Conservation (phyloP, 2,888 invertebrate genomes). For the Melieria omissa region DNA sequence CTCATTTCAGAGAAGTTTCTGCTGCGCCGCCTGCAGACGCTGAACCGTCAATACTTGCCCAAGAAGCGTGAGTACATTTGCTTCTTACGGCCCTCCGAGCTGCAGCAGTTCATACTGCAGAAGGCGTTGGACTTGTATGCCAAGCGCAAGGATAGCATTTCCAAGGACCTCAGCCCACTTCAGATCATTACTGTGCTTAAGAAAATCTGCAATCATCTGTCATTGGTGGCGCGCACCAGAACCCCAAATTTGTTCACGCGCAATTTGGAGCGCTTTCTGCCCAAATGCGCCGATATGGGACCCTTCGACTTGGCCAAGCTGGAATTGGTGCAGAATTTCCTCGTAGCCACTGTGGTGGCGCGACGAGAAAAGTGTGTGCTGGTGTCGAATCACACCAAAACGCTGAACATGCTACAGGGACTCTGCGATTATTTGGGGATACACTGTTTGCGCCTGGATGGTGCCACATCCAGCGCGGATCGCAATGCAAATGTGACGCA, state of each 20-base stretch:
- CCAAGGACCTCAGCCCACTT: slow-evolving; percentile 40
- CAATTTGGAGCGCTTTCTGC: slow-evolving; percentile 51
- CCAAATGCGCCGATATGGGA: slow-evolving; percentile 58
- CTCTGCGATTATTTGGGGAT: too few relatives aligned
- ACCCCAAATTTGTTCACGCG: slow-evolving; percentile 52
- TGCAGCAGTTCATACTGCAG: slow-evolving; percentile 70
- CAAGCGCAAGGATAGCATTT: slow-evolving; percentile 22
- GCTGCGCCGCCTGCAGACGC: too few relatives aligned
- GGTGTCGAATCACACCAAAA: too few relatives aligned
- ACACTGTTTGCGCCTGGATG: too few relatives aligned
- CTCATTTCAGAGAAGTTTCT: too few relatives aligned
- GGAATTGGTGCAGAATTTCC: too few relatives aligned
- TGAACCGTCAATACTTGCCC: too few relatives aligned
- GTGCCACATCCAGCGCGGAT: too few relatives aligned
- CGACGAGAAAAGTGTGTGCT: too few relatives aligned
- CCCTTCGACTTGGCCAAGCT: slow-evolving; percentile 71
- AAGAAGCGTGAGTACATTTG: slow-evolving; percentile 76
- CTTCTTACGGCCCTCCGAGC: slow-evolving; percentile 69
- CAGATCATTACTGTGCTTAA: slow-evolving; percentile 71
- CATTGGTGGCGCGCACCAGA: slow-evolving; percentile 61
- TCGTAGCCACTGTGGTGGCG: too few relatives aligned
- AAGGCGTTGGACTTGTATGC: slow-evolving; percentile 64
- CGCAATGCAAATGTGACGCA: too few relatives aligned
- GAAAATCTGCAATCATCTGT: slow-evolving; percentile 75
- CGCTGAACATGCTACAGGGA: too few relatives aligned